Conservation (phyloP, 2,888 invertebrate species). For the Oeneis ivallda region DNA sequence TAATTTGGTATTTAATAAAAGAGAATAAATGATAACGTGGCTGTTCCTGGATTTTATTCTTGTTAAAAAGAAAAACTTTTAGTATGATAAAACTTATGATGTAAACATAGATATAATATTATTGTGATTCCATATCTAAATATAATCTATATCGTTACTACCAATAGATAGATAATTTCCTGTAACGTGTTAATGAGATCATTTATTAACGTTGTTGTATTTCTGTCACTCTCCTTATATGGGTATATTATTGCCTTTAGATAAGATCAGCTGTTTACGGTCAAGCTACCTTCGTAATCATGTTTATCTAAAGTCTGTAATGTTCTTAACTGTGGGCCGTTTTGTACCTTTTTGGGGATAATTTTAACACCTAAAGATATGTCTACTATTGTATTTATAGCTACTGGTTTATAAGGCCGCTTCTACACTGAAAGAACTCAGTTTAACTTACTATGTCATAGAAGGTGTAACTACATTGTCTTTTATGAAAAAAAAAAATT, state of each 20-base stretch:
- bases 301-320: conserved; percentile 28
- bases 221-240: conserved; percentile 24
- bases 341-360: conserved; percentile 20
- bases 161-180: conserved; percentile 26
- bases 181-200: conserved; percentile 32
- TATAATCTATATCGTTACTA: conserved; percentile 22
- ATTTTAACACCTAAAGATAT: neutral
- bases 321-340: conserved; percentile 64
- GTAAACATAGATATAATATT: conserved; percentile 12
- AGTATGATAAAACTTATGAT: neutral
- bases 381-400: neutral
- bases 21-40: too few relatives aligned
- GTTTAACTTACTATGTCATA: neutral
- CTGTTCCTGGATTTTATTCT: too few relatives aligned
- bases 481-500: neutral
- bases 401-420: neutral
- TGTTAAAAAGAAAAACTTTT: too few relatives aligned
- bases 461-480: neutral
- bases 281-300: conserved; percentile 45
- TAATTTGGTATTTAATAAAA: too few relatives aligned
- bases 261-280: too few relatives aligned
- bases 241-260: conserved; percentile 41
- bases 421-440: neutral
- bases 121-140: conserved; percentile 23
- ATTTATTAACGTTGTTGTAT: conserved; percentile 36